A percentile compares a stretch with the other conserved stretches of the same genome.
phyloP scores from a whole-genome alignment of 2,888 invertebrate species.

The Pteria penguin region DNA sequence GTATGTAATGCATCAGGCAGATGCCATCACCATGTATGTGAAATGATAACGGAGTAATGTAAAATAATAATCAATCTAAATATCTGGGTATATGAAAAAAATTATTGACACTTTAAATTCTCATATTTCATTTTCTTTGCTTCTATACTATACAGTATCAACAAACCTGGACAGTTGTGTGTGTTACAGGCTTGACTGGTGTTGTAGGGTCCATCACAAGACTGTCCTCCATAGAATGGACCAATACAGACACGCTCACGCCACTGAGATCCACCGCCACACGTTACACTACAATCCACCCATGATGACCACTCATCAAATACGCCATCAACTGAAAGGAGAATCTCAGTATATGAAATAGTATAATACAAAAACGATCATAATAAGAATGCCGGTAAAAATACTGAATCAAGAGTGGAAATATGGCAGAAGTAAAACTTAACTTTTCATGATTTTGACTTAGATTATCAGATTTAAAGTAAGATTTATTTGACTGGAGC shows the following conservation, averaged over 20 bases:
- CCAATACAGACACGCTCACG: constrained; percentile 57
- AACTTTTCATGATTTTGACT: too few relatives aligned
- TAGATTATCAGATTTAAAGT: too few relatives aligned
- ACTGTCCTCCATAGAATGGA: constrained; percentile 59
- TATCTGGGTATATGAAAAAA: too few relatives aligned
- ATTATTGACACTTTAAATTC: too few relatives aligned
- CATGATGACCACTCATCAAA: constrained; percentile 63
- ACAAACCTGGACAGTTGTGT: constrained; percentile 68
- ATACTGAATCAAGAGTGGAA: too few relatives aligned
- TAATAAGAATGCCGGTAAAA: background rate
- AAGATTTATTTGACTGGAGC: too few relatives aligned
- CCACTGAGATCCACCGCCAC: constrained; percentile 63
- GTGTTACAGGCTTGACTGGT: constrained; percentile 61
- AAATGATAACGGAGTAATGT: too few relatives aligned
- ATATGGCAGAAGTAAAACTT: too few relatives aligned
- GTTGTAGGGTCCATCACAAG: constrained; percentile 55
- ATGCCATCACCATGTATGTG: too few relatives aligned
- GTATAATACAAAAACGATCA: background rate
- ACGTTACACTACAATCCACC: constrained; percentile 60
- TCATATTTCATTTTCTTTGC: too few relatives aligned
- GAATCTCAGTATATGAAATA: background rate
- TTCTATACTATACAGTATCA: background rate
- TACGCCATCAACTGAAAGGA: constrained; percentile 65
- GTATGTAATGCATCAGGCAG: too few relatives aligned
- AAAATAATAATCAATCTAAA: too few relatives aligned